Evolutionary conservation across 2,888 invertebrate species (phyloP).

Genomic region (Poecilobothrus nobilitatus): DNA sequence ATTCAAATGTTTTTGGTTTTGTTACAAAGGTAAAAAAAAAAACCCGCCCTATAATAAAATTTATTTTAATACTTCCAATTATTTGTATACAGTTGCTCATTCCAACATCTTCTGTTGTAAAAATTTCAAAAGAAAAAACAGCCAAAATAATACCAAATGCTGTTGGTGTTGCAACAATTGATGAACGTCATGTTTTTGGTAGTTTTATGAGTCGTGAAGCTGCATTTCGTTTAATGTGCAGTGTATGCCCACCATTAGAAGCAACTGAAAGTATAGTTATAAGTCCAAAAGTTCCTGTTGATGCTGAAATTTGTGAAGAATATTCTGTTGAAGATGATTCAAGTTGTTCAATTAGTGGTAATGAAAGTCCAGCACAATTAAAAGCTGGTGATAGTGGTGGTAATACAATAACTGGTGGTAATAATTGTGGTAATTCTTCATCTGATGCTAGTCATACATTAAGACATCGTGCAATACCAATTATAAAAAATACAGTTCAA

Average conservation of each 20-base stretch:
- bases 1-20: slow-evolving; percentile 92
- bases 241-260: slow-evolving; percentile 62
- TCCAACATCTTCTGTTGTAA: slow-evolving; percentile 73
- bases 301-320: slow-evolving; percentile 39
- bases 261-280: slow-evolving; percentile 36
- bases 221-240: slow-evolving; percentile 78
- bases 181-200: slow-evolving; percentile 82
- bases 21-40: slow-evolving; percentile 68
- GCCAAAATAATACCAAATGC: slow-evolving; percentile 92
- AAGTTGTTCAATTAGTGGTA: slow-evolving; percentile 49
- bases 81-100: slow-evolving; percentile 67
- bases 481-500: slow-evolving; percentile 15
- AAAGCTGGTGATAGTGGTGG: slow-evolving; percentile 22
- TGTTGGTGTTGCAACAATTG: slow-evolving; percentile 69
- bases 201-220: slow-evolving; percentile 82
- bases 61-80: too few species aligned
- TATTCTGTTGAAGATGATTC: slow-evolving; percentile 49
- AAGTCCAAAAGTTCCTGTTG: slow-evolving; percentile 32
- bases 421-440: slow-evolving; percentile 16
- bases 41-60: slow-evolving; percentile 27
- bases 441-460: slow-evolving; percentile 29
- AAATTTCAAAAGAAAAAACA: slow-evolving; percentile 87
- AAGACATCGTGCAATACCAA: slow-evolving; percentile 26
- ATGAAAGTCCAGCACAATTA: slow-evolving; percentile 42
- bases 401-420: background rate